Evolutionary conservation across 1,140 invertebrate genomes (phyloP), one percentile per base, ranked within the genome.

Genomic region (Rhagoletis pomonella): DNA sequence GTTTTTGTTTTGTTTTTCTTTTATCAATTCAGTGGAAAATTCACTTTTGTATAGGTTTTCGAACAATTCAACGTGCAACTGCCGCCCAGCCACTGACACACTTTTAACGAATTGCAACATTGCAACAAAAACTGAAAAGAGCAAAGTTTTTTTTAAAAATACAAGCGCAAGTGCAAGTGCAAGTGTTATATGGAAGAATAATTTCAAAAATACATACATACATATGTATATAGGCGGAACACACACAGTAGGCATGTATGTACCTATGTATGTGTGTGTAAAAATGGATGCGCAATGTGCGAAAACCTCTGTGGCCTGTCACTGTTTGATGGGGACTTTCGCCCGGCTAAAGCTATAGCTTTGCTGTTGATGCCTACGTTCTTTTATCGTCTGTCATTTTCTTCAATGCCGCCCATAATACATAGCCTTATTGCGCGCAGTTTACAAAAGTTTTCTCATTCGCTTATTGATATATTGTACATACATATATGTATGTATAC

Each of bases 401-500:
- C 14, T 12, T 39, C 19, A 42, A 9, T 42, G 65, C 65, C 65
- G n/a, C 58, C 58, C 10, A 9, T 17, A 42, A 10, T 3, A 19
- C 12, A 64, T 3, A 3, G 10, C 29, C 19, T 67, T 17, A 29
- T 42, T 44, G 39, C 39, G 14, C 67, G 67, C 67, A 73, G 67
- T 44, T 73, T 73, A 73, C 42, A n/a, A 73, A 73, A 73, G 67
- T 73, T 73, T 44, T 44, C 67, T 17, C 67, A 73, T 73, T 73
- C 67, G 39, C 5, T 73, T 6, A n/a, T 47, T 73, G 67, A n/a
- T 17, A 73, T 44, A 47, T 29, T 29, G 29, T 29, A 29, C 29
- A 29, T 29, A 29, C 29, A 29, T 29, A 29, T 29, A 29, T 29
- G 29, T 29, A 29, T 29, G 29, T 73, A 55, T 55, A 2, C 1